These are phyloP conservation scores for Caenorhabditis elegans DNA, from an alignment of 1,140 invertebrate species.

Conservation along the genomic window WBcel235 BX284606.5:11826501-11827000, in stretches of 20 bases:
- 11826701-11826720: slow-evolving; percentile 58
- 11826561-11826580: too few relatives aligned
- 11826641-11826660: slow-evolving; percentile 41
- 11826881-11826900: too few relatives aligned
- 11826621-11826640: slow-evolving; percentile 39
- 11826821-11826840: neutral
- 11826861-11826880: too few relatives aligned
- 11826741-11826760: slow-evolving; percentile 56
- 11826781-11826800: slow-evolving; percentile 45
- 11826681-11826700: slow-evolving; percentile 44
- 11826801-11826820: neutral
- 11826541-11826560: too few relatives aligned
- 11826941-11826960: too few relatives aligned
- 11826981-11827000: slow-evolving; percentile 26
- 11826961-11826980: neutral
- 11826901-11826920: too few relatives aligned
- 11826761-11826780: slow-evolving; percentile 56
- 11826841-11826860: too few relatives aligned
- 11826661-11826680: slow-evolving; percentile 37
- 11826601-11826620: neutral
- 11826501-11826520: too few relatives aligned
- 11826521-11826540: too few relatives aligned
- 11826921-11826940: too few relatives aligned
- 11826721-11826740: slow-evolving; percentile 58
- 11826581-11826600: too few relatives aligned